These are phyloP conservation scores for Pristionchus maxplancki DNA, from an alignment of 2,888 invertebrate genomes.

Conservation along the genomic window DNA sequence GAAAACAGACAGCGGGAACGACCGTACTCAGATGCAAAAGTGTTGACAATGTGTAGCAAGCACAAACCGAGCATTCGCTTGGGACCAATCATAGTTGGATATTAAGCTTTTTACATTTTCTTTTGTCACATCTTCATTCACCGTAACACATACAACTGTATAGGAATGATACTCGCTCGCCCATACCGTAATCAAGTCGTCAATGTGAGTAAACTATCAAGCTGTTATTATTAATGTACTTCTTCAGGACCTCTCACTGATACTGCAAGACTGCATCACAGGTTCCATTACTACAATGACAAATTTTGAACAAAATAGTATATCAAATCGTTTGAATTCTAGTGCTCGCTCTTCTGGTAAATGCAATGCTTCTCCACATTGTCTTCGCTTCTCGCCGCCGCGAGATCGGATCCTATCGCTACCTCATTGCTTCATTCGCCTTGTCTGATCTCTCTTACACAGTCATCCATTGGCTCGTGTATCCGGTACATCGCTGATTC, in stretches of 20 bases:
- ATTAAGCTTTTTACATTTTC: neutral
- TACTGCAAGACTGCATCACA: neutral
- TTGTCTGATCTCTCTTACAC: neutral
- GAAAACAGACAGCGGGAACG: too few relatives aligned
- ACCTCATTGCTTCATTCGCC: neutral
- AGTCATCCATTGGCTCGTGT: constrained; percentile 1
- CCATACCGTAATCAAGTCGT: neutral
- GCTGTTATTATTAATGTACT: neutral
- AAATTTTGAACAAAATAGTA: neutral
- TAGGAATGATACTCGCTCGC: neutral
- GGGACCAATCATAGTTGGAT: too few relatives aligned
- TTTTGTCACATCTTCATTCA: neutral
- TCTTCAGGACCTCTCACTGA: neutral
- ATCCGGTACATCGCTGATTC: neutral
- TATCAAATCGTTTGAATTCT: neutral
- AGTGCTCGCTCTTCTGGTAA: neutral
- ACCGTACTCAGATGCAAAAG: too few relatives aligned
- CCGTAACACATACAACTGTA: neutral
- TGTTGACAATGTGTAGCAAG: too few relatives aligned
- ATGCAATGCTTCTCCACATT: neutral
- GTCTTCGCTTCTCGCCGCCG: neutral
- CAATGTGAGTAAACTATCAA: neutral
- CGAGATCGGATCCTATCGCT: neutral
- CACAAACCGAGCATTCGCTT: too few relatives aligned
- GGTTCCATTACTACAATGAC: neutral